A percentile compares a stretch with the other conserved stretches of the same genome.
phyloP scores from a whole-genome alignment of 2,113 vertebrate species.

The Anarhynchus alexandrinus region DNA sequence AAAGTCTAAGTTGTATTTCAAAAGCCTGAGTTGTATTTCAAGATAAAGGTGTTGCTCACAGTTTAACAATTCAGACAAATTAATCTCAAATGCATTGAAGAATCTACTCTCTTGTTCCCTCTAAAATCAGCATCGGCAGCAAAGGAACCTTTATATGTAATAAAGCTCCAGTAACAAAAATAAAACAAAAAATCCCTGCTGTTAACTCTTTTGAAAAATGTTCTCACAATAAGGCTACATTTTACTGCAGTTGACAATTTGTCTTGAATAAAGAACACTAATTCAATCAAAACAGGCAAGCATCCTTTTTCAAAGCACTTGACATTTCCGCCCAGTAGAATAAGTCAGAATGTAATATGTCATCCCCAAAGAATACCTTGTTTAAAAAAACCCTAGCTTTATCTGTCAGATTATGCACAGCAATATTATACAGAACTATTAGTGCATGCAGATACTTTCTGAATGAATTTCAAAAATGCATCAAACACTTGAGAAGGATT shows the following conservation, averaged over 20 bases:
- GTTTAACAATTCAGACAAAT: neutral
- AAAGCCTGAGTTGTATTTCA: neutral
- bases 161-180: neutral
- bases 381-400: conserved; percentile 78
- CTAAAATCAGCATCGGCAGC: neutral
- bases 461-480: conserved; percentile 94
- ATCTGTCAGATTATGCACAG: conserved; percentile 89
- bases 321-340: conserved; percentile 83
- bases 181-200: neutral
- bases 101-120: neutral
- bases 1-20: neutral
- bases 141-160: neutral
- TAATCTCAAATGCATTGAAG: neutral
- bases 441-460: conserved; percentile 93
- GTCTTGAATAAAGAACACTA: conserved; percentile 54
- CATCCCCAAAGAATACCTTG: conserved; percentile 79
- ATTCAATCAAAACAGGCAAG: conserved; percentile 70
- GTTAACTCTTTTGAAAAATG: conserved; percentile 38
- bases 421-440: conserved; percentile 92
- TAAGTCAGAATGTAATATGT: conserved; percentile 79
- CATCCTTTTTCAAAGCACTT: conserved; percentile 71
- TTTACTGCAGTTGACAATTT: conserved; percentile 35
- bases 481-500: conserved; percentile 93
- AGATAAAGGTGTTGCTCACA: neutral
- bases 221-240: conserved; percentile 21